phyloP scores from a whole-genome alignment of 2,113 vertebrate genomes.

The Crotalus horridus region DNA sequence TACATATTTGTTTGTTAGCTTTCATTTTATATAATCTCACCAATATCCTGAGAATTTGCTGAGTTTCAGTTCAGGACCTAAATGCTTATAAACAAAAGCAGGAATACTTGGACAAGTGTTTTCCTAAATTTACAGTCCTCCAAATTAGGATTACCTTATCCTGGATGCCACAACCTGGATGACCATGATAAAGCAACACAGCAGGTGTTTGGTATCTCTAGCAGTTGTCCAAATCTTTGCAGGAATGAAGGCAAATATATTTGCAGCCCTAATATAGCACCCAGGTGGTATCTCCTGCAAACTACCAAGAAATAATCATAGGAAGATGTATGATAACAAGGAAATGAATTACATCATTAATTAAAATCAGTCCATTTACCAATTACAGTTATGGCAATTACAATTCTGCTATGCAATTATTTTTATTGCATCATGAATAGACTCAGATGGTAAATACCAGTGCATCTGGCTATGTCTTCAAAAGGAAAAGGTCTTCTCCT shows the following conservation, averaged over 20 bases:
- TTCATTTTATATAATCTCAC: slow-evolving; percentile 54
- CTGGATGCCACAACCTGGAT: not conserved
- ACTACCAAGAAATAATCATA: not conserved
- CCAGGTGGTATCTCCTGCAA: not conserved
- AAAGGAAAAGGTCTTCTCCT: not conserved
- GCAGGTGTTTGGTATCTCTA: not conserved
- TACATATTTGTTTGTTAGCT: slow-evolving; percentile 57
- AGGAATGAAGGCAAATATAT: not conserved
- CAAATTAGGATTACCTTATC: slow-evolving; percentile 3
- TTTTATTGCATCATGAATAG: not conserved
- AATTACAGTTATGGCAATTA: not conserved
- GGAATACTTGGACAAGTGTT: slow-evolving; percentile 46
- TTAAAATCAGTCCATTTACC: not conserved
- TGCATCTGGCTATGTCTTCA: not conserved
- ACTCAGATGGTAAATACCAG: not conserved
- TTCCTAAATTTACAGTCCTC: slow-evolving; percentile 43
- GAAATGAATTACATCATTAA: not conserved
- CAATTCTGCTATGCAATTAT: not conserved
- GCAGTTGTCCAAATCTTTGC: not conserved
- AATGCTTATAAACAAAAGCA: slow-evolving; percentile 47
- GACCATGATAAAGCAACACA: not conserved
- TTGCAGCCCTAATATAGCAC: too few species aligned
- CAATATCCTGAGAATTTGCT: slow-evolving; percentile 42
- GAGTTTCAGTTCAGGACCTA: slow-evolving; percentile 54
- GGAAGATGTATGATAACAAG: not conserved